Evolutionary conservation across 2,888 invertebrate genomes (phyloP).

Genomic region (Thera obeliscata): DNA sequence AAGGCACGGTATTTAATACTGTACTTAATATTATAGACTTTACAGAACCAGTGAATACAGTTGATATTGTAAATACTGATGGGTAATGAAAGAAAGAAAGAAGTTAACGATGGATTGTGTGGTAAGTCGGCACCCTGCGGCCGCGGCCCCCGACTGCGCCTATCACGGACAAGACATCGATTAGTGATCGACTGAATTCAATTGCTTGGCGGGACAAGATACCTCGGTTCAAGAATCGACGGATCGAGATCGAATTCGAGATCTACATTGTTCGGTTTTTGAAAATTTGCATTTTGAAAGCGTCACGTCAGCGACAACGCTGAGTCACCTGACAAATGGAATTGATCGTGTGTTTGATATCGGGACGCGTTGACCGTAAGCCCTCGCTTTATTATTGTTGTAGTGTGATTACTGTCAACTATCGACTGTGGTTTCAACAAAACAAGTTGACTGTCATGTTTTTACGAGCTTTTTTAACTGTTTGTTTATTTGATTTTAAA

Average conservation of each 20-base stretch:
- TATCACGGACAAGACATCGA: constrained; percentile 85
- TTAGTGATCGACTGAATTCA: constrained; percentile 85
- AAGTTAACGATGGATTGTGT: constrained; percentile 85
- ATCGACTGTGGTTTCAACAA: constrained; percentile 57
- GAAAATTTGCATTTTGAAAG: constrained; percentile 84
- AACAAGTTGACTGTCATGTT: constrained; percentile 49
- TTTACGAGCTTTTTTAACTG: constrained; percentile 4
- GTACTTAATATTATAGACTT: constrained; percentile 69
- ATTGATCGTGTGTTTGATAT: constrained; percentile 80
- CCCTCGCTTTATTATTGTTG: constrained; percentile 77
- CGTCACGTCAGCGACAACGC: constrained; percentile 81
- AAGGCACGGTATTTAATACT: constrained; percentile 72
- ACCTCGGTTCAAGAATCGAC: constrained; percentile 66
- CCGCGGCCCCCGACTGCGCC: constrained; percentile 82
- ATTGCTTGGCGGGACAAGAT: constrained; percentile 81
- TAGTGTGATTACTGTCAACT: constrained; percentile 81
- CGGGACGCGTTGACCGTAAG: constrained; percentile 81
- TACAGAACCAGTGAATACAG: constrained; percentile 65
- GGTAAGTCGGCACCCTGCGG: constrained; percentile 85
- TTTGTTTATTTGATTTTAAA: constrained; percentile 2
- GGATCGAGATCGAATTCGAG: constrained; percentile 78
- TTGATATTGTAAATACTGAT: constrained; percentile 69
- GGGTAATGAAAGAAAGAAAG: constrained; percentile 82
- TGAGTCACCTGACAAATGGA: constrained; percentile 84
- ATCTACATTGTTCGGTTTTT: constrained; percentile 81